Evolutionary conservation across 2,888 invertebrate species (phyloP), one percentile per base, ranked within the genome.

Genomic region (Caenorhabditis sp.): DNA sequence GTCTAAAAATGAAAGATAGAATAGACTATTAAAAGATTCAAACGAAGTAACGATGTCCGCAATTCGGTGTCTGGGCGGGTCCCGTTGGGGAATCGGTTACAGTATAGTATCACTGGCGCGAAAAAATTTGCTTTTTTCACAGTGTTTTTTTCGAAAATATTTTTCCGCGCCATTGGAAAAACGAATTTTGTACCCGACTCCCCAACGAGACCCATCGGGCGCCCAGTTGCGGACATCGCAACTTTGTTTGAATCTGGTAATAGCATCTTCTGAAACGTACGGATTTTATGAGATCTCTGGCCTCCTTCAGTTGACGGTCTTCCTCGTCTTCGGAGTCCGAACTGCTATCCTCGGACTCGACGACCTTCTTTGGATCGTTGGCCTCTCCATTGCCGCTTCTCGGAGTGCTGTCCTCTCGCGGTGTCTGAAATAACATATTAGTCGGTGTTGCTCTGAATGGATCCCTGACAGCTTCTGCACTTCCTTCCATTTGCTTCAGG

Each of bases 261-360:
- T 28, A 47, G 24, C n/a, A 22, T 9, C 1, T 20, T 60, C 24
- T 11, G 20, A 8, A 26, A 26, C 15, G 60, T 40, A 80, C 80
- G 24, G 58, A 8, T 51, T 77, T 77, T 11, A 84, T 58, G 9
- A 84, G 65, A 15, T 70, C 60, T 35, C 67, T 68, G 0, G 86
- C 87, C 67, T 86, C 85, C 9, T 64, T 51, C 26, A 77, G 22
- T 18, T 69, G 51, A 1, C 58, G 55, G 22, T 77, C 82, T 22
- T 81, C 71, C n/a, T 84, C 84, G 37, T 80, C 81, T 47, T 74
- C 80, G 0, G 77, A 76, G 56, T 80, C 81, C 8, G 56, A 64
- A 18, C 68, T 77, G 26, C 64, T 71, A 18, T 80, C 74, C 18
- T 80, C 74, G 0, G 71, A 50, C 0, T 74, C 69, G 6, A 62